A percentile compares a stretch with the other conserved stretches of the same genome.
These are phyloP conservation scores for Clarias platycephalus DNA, from an alignment of 2,797 vertebrate species.

Conservation along the genomic window DNA sequence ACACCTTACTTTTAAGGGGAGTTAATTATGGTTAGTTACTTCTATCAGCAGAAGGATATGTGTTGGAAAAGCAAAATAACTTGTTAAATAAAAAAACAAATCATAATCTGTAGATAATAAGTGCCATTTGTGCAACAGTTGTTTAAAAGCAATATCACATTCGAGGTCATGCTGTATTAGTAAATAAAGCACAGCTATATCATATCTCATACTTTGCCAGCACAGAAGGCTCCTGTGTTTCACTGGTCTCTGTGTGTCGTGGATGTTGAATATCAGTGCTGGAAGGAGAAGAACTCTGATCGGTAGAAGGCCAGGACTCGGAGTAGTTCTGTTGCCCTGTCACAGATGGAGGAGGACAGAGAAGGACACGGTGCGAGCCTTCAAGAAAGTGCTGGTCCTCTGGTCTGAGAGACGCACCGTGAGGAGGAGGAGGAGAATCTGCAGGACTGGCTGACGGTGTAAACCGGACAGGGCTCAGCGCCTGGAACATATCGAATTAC, in stretches of 20 bases:
- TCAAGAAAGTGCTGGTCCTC: conserved; percentile 46
- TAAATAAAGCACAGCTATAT: neutral
- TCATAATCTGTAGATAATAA: too few species aligned
- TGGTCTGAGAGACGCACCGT: conserved; percentile 31
- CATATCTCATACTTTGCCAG: conserved; percentile 68
- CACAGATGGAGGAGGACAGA: conserved; percentile 29
- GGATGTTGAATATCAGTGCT: conserved; percentile 26
- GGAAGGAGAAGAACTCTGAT: conserved; percentile 59
- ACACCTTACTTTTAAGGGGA: too few species aligned
- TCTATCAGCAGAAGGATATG: too few species aligned
- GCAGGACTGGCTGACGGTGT: conserved; percentile 41
- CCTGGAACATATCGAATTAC: conserved; percentile 59
- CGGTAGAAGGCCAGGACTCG: conserved; percentile 79
- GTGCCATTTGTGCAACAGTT: too few species aligned
- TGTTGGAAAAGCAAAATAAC: too few species aligned
- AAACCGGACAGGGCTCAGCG: conserved; percentile 64
- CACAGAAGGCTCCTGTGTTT: conserved; percentile 63
- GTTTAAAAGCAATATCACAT: too few species aligned
- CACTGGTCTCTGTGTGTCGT: conserved; percentile 26
- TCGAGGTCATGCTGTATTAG: too few species aligned
- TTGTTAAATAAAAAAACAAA: too few species aligned
- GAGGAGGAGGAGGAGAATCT: conserved; percentile 18
- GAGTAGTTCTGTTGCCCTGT: conserved; percentile 62
- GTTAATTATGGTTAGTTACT: too few species aligned
- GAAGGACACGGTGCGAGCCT: conserved; percentile 35